phyloP scores from a whole-genome alignment of 2,797 vertebrate genomes.

The Borostomias antarcticus region DNA sequence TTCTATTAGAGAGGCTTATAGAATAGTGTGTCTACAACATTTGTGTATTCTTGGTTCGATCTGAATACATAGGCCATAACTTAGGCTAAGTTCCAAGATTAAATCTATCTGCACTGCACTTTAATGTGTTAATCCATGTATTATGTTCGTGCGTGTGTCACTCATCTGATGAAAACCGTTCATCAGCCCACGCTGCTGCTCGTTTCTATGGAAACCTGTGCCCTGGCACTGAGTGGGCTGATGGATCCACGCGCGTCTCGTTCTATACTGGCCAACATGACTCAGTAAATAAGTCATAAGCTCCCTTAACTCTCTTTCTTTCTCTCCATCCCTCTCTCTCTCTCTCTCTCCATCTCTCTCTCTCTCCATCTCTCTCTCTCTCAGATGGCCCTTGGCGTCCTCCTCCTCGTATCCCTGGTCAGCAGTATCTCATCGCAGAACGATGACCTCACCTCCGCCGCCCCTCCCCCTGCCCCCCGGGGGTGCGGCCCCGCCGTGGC shows the following conservation, averaged over 20 bases:
- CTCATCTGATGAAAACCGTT: slow-evolving; percentile 64
- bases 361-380: slow-evolving; percentile 34
- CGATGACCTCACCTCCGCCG: background rate
- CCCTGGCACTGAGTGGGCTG: slow-evolving; percentile 59
- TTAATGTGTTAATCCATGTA: background rate
- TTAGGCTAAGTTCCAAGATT: no score
- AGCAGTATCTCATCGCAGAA: slow-evolving; percentile 81
- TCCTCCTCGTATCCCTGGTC: slow-evolving; percentile 83
- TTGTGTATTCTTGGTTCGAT: no score
- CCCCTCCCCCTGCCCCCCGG: slow-evolving; percentile 77
- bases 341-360: slow-evolving; percentile 62
- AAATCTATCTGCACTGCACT: no score
- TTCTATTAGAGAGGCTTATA: background rate
- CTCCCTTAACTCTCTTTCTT: background rate
- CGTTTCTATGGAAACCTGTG: slow-evolving; percentile 77
- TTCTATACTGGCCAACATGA: slow-evolving; percentile 1
- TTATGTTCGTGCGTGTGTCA: slow-evolving; percentile 4
- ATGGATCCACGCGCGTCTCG: slow-evolving; percentile 43
- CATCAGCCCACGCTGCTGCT: slow-evolving; percentile 76
- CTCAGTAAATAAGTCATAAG: no score
- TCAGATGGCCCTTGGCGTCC: slow-evolving; percentile 74
- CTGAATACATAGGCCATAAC: no score
- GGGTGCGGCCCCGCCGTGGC: slow-evolving; percentile 89
- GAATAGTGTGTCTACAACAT: no score
- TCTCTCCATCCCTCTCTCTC: slow-evolving; percentile 24